These are phyloP conservation scores for Nesidiocoris tenuis DNA, from an alignment of 2,888 invertebrate genomes.

Conservation along the genomic window DNA sequence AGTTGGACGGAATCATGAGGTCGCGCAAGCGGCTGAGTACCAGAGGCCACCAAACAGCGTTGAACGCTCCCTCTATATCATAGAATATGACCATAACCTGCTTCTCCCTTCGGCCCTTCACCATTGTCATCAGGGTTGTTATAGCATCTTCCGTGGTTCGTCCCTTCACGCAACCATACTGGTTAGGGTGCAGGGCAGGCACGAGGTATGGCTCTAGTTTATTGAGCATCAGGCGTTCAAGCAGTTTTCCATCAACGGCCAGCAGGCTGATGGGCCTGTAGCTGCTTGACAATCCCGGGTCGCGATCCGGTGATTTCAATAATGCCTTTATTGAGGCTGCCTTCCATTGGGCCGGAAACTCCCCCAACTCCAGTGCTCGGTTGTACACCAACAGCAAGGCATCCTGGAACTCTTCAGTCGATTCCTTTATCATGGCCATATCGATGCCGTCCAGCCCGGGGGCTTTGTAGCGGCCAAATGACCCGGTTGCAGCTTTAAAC, in stretches of 20 bases:
- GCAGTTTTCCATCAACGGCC: neutral
- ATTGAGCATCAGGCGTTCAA: neutral
- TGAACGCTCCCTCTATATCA: neutral
- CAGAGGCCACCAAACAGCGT: too few species aligned
- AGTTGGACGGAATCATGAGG: too few species aligned
- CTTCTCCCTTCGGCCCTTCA: neutral
- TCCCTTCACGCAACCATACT: conserved; percentile 8
- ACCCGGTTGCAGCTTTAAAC: neutral
- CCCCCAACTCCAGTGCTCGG: neutral
- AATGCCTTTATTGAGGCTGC: neutral
- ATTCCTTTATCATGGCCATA: conserved; percentile 14
- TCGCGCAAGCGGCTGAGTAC: too few species aligned
- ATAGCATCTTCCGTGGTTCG: too few species aligned
- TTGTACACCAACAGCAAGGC: neutral
- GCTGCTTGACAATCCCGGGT: neutral
- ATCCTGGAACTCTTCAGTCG: neutral
- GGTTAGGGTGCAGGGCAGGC: neutral
- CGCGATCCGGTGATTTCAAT: neutral
- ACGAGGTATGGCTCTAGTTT: neutral
- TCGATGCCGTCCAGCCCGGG: conserved; percentile 7
- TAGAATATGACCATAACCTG: neutral
- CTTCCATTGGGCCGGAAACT: conserved; percentile 1
- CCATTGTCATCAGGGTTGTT: too few species aligned
- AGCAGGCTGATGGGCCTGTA: conserved; percentile 4
- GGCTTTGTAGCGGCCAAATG: conserved; percentile 9